Base-by-base conservation (phyloP, 2,797 vertebrate species). In the Acrossocheilus fasciatus region DNA sequence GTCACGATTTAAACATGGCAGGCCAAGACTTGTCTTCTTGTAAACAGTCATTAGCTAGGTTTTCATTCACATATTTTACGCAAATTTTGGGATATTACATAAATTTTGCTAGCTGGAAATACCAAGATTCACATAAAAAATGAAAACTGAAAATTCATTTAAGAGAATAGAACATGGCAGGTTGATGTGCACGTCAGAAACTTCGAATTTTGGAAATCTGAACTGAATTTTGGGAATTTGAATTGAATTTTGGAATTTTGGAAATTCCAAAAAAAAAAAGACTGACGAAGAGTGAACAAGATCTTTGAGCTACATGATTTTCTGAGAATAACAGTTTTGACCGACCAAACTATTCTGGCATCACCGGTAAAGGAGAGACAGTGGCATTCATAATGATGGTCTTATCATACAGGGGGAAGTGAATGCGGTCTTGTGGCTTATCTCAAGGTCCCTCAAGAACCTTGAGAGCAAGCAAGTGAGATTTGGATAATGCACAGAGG, bases 371-470 rank as follows among this genome's bases (percentile, higher is more conserved):
- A 66, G 50, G 8, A 54, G 57, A 52, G 82, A 50, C 11, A 18
- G 59, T 69, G 83, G 57, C 80, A 87, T n/a, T 86, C 54, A 81
- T 83, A 87, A 81, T 84, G 70, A 59, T 74, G 75, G 20, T 83
- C 83, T 89, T 87, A 88, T 88, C 50, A n/a, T 70, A 86, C 68
- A 79, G 54, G n/a, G 45, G 78, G 12, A 66, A 54, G 64, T 52
- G 76, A 75, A 50, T 52, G 54, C 23, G 72, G 47, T 81, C 87
- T 88, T 68, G 30, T 41, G 70, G 80, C 47, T 87, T 84, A 87
- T 88, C 84, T 88, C 89, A 89, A 88, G 82, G 84, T 87, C 87
- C 88, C 77, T 47, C 74, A 85, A 86, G 87, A 89, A 91, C 88
- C 89, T 90, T 89, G 87, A 83, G 77, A 83, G 59, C 20, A 9